Percentiles rank a stretch among this genome's conserved stretches.
Conservation (phyloP, 2,113 vertebrate species). For the Brachirus orientalis region DNA sequence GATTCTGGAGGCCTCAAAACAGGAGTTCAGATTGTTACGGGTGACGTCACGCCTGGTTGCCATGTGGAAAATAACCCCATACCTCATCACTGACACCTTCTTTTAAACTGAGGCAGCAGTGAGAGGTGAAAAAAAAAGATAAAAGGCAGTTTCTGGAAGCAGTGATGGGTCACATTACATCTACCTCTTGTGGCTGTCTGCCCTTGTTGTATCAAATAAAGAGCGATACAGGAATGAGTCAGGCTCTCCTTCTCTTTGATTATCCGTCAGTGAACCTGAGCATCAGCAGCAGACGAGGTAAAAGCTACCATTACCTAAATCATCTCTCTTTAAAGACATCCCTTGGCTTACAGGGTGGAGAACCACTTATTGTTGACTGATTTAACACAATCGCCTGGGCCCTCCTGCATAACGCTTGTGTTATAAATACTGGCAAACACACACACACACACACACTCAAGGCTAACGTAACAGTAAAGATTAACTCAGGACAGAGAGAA, state of each 20-base stretch:
- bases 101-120: slow-evolving; percentile 23
- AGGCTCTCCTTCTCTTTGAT: slow-evolving; percentile 66
- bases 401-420: slow-evolving; percentile 24
- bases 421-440: slow-evolving; percentile 16
- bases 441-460: slow-evolving; percentile 28
- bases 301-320: slow-evolving; percentile 64
- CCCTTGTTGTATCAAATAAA: slow-evolving; percentile 56
- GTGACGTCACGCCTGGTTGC: background rate
- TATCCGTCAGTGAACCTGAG: slow-evolving; percentile 61
- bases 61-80: slow-evolving; percentile 11
- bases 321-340: slow-evolving; percentile 54
- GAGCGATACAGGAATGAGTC: slow-evolving; percentile 58
- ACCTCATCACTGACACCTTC: slow-evolving; percentile 28
- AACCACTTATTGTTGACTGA: slow-evolving; percentile 36
- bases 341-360: slow-evolving; percentile 41
- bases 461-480: slow-evolving; percentile 36
- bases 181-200: slow-evolving; percentile 53
- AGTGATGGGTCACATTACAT: slow-evolving; percentile 55
- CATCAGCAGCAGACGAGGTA: slow-evolving; percentile 55
- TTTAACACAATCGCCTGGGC: slow-evolving; percentile 31
- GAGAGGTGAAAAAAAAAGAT: slow-evolving; percentile 17
- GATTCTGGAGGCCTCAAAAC: too few species aligned
- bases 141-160: slow-evolving; percentile 29
- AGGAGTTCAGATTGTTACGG: too few species aligned
- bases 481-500: slow-evolving; percentile 43